Evolutionary conservation across 2,113 vertebrate genomes (phyloP).

Genomic region (Petaurus breviceps): DNA sequence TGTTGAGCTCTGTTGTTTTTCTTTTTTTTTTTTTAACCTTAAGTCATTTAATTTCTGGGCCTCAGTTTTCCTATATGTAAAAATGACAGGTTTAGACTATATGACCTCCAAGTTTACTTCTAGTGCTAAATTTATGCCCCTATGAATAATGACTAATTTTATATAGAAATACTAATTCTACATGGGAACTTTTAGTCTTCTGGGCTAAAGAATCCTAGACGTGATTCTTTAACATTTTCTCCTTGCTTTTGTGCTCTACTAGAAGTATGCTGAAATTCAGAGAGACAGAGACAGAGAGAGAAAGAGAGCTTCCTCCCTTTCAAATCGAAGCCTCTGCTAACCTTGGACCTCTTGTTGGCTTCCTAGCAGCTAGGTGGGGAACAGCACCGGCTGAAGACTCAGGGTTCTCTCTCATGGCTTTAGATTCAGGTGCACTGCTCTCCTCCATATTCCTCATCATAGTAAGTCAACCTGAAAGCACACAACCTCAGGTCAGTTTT

Average conservation of each 20-base stretch:
- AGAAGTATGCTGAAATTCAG: background rate
- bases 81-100: background rate
- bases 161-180: too few relatives aligned
- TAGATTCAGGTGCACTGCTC: background rate
- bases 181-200: background rate
- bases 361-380: accelerated
- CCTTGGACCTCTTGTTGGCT: background rate
- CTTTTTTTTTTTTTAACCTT: background rate
- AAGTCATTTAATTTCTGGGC: background rate
- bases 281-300: background rate
- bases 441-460: background rate
- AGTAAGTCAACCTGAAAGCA: background rate
- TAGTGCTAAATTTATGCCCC: background rate
- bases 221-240: background rate
- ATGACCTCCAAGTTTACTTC: background rate
- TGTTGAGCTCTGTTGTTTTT: background rate
- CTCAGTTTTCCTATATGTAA: background rate
- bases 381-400: background rate
- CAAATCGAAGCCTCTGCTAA: background rate
- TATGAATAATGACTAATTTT: background rate
- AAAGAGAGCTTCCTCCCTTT: background rate
- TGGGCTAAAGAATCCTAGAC: background rate
- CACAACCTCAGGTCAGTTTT: background rate
- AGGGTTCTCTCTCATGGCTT: background rate
- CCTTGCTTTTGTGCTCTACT: background rate